Conservation (phyloP, 1,140 invertebrate species). For the Euwallacea similis region DNA sequence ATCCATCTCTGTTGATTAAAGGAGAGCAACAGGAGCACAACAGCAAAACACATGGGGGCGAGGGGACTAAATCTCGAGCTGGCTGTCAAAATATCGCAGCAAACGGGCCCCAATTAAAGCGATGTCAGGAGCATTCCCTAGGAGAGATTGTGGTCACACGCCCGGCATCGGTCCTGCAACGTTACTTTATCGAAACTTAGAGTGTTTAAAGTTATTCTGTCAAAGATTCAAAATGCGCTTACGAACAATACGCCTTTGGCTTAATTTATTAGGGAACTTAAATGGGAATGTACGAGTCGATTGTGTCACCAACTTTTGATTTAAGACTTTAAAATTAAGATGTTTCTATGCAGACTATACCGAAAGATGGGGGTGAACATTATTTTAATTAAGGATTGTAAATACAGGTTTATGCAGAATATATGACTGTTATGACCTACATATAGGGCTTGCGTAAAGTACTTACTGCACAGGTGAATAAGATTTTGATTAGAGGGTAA, state of each 20-base stretch:
- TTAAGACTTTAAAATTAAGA: too few species aligned
- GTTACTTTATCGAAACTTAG: conserved; percentile 29
- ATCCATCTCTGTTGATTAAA: conserved; percentile 4
- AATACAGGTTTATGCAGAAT: too few species aligned
- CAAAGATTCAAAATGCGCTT: conserved; percentile 31
- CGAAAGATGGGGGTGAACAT: too few species aligned
- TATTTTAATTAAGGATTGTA: too few species aligned
- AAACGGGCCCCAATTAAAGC: conserved; percentile 29
- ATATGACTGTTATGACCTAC: too few species aligned
- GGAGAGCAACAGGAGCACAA: conserved; percentile 5
- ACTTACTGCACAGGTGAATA: too few species aligned
- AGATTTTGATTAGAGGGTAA: too few species aligned
- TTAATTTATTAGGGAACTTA: conserved; percentile 26
- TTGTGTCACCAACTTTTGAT: too few species aligned
- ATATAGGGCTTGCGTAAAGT: too few species aligned
- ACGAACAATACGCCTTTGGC: conserved; percentile 20
- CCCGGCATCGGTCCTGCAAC: conserved; percentile 25
- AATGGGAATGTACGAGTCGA: background rate
- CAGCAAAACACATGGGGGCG: conserved; percentile 6
- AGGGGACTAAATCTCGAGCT: conserved; percentile 23
- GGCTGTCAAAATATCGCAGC: conserved; percentile 32
- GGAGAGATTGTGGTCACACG: conserved; percentile 35
- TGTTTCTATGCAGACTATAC: too few species aligned
- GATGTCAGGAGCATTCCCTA: conserved; percentile 33
- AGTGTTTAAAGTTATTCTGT: conserved; percentile 28